Evolutionary conservation across 1,140 invertebrate genomes (phyloP).

Genomic region (Charaxes varanes): DNA sequence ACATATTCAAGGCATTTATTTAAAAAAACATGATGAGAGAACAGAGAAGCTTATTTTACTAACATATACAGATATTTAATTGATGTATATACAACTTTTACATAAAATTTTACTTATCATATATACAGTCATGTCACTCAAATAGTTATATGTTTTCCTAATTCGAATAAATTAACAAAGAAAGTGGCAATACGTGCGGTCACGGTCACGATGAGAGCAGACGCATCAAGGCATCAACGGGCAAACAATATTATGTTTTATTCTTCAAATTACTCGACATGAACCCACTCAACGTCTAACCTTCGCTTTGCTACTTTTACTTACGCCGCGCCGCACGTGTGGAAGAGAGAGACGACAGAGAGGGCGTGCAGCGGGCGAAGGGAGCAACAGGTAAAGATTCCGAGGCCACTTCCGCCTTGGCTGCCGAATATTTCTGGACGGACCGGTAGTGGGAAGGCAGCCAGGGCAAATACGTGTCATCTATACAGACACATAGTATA

Average conservation of each 20-base stretch:
- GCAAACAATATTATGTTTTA: constrained; percentile 53
- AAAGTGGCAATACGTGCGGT: constrained; percentile 54
- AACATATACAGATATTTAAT: too few relatives aligned
- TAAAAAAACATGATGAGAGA: too few relatives aligned
- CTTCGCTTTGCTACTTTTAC: constrained; percentile 23
- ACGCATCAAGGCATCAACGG: too few relatives aligned
- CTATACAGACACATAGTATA: constrained; percentile 4
- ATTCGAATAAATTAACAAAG: constrained; percentile 40
- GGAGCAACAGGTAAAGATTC: constrained; percentile 74
- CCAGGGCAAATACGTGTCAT: constrained; percentile 30
- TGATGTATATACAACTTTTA: too few relatives aligned
- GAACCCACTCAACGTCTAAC: constrained; percentile 36
- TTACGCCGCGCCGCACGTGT: constrained; percentile 18
- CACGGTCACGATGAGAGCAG: constrained; percentile 43
- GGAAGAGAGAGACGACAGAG: constrained; percentile 36
- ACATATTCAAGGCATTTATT: too few relatives aligned
- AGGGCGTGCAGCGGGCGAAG: constrained; percentile 59
- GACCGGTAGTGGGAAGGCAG: constrained; percentile 69
- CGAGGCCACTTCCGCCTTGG: constrained; percentile 73
- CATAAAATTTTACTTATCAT: too few relatives aligned
- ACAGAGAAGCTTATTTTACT: too few relatives aligned
- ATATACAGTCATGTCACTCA: too few relatives aligned
- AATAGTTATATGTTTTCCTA: too few relatives aligned
- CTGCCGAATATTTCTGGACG: constrained; percentile 73
- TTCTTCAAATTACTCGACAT: constrained; percentile 60